Base-by-base conservation (phyloP, 1,140 invertebrate genomes). In the Bathynomus jamesi region DNA sequence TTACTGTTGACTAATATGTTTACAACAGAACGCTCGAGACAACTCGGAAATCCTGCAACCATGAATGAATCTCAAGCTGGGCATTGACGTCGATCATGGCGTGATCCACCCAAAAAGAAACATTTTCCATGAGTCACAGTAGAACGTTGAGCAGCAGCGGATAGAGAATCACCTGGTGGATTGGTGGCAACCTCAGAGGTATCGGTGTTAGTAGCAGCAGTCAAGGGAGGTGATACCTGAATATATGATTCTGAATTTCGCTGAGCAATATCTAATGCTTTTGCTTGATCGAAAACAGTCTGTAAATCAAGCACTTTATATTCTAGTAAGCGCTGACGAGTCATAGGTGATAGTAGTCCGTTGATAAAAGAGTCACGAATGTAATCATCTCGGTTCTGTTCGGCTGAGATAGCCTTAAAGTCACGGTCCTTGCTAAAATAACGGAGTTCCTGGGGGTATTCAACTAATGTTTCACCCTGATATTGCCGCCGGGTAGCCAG, bases 311-410 rank as follows among this genome's bases (percentile, higher is more conserved):
- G 31, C 24, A 61, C 61, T 31, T 62, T 65, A 67, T 75, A 74
- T 46, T 76, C 72, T 17, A 75, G 61, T 8, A 75, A 61, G 3
- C 74, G 63, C 61, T 73, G 46, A 2, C 74, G 65, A 25, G 74
- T 76, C 7, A 13, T 13, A 3, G 28, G 11, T 27, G 65, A 75
- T 24, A 2, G 7, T 4, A 76, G 65, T 17, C 72, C 74, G 24
- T 28, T 28, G 74, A 28, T n/a, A n/a, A n/a, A n/a, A n/a, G n/a
- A n/a, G n/a, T n/a, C n/a, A n/a, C n/a, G n/a, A n/a, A n/a, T n/a
- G n/a, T n/a, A n/a, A n/a, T n/a, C n/a, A n/a, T n/a, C n/a, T n/a
- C n/a, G n/a, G n/a, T n/a, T n/a, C n/a, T 76, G 3, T 24, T 62
- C 64, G 27, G 72, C 65, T n/a, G 53, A 71, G 13, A 75, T 66